These are phyloP conservation scores for Drosophila tripunctata DNA, from an alignment of 2,888 invertebrate species.

Conservation along the genomic window DNA sequence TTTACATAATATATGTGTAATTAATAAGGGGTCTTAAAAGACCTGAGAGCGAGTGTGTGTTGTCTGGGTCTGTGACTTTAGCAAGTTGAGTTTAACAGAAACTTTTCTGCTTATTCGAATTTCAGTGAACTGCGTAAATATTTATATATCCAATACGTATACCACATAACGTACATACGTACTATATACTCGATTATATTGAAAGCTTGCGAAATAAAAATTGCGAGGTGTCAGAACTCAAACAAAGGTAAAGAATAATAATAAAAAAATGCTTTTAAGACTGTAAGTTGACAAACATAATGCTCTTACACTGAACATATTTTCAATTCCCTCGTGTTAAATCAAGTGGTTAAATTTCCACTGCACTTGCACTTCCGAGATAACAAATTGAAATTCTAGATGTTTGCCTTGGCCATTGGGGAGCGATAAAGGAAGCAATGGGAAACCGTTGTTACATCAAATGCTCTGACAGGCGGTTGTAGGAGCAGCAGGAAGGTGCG, in stretches of 20 bases:
- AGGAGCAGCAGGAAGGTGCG: not conserved
- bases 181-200: conserved; percentile 22
- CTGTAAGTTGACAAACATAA: conserved; percentile 42
- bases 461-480: not conserved
- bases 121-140: conserved; percentile 44
- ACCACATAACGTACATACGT: not conserved
- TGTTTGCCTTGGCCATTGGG: conserved; percentile 43
- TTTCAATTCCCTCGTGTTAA: conserved; percentile 11
- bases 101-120: conserved; percentile 45
- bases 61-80: conserved; percentile 8
- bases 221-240: conserved; percentile 28
- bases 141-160: conserved; percentile 17
- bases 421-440: conserved; percentile 58
- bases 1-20: conserved; percentile 16
- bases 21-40: conserved; percentile 10
- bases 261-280: conserved; percentile 41
- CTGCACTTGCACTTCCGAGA: conserved; percentile 70
- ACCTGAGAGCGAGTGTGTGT: no score
- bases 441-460: conserved; percentile 31
- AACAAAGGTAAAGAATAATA: conserved; percentile 29
- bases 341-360: conserved; percentile 38
- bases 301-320: conserved; percentile 24
- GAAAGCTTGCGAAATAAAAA: conserved; percentile 39
- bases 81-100: conserved; percentile 17
- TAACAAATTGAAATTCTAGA: conserved; percentile 72